phyloP scores from a whole-genome alignment of 2,113 vertebrate species.

The Syngnathus scovelli region DNA sequence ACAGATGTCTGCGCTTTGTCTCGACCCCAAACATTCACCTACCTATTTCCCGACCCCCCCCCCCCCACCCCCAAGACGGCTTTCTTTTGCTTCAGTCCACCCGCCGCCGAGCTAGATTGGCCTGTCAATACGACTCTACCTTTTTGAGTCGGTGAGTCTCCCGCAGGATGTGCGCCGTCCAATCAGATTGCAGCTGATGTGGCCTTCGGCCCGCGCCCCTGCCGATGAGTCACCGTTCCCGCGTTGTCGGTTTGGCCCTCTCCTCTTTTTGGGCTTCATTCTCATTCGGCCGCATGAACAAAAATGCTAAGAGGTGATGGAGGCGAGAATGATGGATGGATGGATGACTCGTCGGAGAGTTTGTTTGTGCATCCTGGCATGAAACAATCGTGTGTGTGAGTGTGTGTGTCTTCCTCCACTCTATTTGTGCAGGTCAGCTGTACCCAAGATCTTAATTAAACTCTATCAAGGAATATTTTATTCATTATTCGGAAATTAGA shows the following conservation, averaged over 20 bases:
- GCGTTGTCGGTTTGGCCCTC: conserved; percentile 27
- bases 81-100: background rate
- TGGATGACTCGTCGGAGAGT: conserved; percentile 13
- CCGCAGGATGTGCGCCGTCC: conserved; percentile 41
- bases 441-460: background rate
- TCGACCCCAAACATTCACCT: conserved; percentile 50
- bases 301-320: conserved; percentile 29
- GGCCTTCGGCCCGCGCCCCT: conserved; percentile 28
- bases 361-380: conserved; percentile 29
- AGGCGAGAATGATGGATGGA: conserved; percentile 14
- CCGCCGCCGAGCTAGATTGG: conserved; percentile 39
- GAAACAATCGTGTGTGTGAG: conserved; percentile 33
- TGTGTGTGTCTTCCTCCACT: background rate
- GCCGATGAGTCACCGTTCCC: conserved; percentile 31
- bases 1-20: conserved; percentile 62
- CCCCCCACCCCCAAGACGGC: background rate
- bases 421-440: background rate
- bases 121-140: conserved; percentile 58
- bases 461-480: background rate
- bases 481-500: background rate
- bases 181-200: conserved; percentile 58
- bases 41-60: too few relatives aligned
- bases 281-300: conserved; percentile 32
- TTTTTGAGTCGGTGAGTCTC: conserved; percentile 23
- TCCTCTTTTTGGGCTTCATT: conserved; percentile 40